Evolutionary conservation across 1,140 invertebrate species (phyloP).

Genomic region (Melipona quadrifasciata): DNA sequence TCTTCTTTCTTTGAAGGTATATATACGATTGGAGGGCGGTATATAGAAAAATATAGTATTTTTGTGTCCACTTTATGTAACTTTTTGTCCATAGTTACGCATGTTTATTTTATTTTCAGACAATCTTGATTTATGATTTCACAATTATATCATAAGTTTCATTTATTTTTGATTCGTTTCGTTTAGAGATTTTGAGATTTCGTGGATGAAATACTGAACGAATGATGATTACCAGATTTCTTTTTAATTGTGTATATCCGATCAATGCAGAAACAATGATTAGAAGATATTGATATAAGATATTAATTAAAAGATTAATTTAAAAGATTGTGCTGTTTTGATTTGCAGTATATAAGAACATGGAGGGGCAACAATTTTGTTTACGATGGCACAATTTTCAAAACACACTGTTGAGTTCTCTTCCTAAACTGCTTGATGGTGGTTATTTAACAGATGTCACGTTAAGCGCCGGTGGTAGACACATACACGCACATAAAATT

Average conservation of each 20-base stretch:
- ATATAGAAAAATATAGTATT: not conserved
- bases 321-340: slow-evolving; percentile 37
- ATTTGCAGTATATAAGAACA: slow-evolving; percentile 54
- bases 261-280: not conserved
- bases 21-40: not conserved
- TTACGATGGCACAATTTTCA: slow-evolving; percentile 91
- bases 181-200: not conserved
- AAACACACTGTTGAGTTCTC: slow-evolving; percentile 90
- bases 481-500: slow-evolving; percentile 91
- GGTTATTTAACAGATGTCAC: slow-evolving; percentile 95
- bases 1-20: not conserved
- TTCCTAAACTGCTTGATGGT: slow-evolving; percentile 90
- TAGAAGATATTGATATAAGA: not conserved
- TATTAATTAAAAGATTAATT: not conserved
- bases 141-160: not conserved
- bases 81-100: not conserved
- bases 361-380: slow-evolving; percentile 87
- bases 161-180: not conserved
- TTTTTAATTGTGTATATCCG: not conserved
- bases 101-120: slow-evolving; percentile 21
- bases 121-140: not conserved
- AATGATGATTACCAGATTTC: not conserved
- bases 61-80: not conserved
- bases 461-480: slow-evolving; percentile 90
- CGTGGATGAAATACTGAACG: not conserved